These are phyloP conservation scores for Lanius ludovicianus DNA, from an alignment of 2,113 vertebrate species.

Conservation along the genomic window DNA sequence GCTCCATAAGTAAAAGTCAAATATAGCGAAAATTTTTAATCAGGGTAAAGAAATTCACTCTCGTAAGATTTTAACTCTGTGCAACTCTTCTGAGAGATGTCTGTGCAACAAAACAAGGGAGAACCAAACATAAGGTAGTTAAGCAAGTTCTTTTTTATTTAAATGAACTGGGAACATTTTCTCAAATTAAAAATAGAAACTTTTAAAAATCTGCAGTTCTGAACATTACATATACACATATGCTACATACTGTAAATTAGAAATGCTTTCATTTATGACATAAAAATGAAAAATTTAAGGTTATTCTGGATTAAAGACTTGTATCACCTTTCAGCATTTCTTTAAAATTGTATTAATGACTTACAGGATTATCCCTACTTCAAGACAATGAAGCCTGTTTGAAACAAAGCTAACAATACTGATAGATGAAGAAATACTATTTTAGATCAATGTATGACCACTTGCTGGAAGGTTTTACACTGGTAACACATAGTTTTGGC, in stretches of 20 bases:
- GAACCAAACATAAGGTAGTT: neutral
- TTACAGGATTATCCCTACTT: neutral
- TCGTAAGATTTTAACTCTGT: neutral
- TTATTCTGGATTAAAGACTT: slow-evolving; percentile 5
- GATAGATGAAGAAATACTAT: neutral
- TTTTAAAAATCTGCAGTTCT: slow-evolving; percentile 57
- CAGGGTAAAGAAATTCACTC: neutral
- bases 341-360: neutral
- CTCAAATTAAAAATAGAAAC: slow-evolving; percentile 67
- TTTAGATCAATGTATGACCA: neutral
- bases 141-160: slow-evolving; percentile 65
- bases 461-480: neutral
- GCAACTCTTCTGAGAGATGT: neutral
- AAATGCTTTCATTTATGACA: slow-evolving; percentile 22
- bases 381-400: neutral
- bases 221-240: slow-evolving; percentile 50
- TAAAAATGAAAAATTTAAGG: slow-evolving; percentile 11
- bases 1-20: neutral
- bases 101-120: neutral
- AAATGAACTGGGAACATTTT: slow-evolving; percentile 48
- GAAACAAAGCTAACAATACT: neutral
- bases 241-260: slow-evolving; percentile 43
- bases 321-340: neutral
- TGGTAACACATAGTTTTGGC: neutral
- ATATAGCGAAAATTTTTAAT: neutral